phyloP scores from a whole-genome alignment of 2,113 vertebrate genomes.

The Lepisosteus osseus region DNA sequence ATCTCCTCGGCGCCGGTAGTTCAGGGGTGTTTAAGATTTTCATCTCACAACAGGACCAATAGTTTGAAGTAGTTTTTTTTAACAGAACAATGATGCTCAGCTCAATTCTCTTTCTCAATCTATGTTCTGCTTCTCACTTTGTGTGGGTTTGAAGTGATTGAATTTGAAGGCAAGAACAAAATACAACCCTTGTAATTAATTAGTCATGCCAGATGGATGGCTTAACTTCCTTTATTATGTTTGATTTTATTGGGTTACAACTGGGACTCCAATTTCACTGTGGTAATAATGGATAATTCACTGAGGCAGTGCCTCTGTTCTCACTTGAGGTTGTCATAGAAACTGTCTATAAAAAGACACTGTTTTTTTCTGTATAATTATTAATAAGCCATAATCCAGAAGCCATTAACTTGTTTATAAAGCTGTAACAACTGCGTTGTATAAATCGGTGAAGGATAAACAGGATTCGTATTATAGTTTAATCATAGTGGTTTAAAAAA shows the following conservation, averaged over 20 bases:
- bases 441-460: not conserved
- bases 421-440: constrained; percentile 25
- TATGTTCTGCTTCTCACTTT: too few relatives aligned
- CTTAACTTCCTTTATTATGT: constrained; percentile 33
- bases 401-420: constrained; percentile 65
- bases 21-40: too few relatives aligned
- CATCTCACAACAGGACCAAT: too few relatives aligned
- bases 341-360: constrained; percentile 56
- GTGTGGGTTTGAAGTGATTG: too few relatives aligned
- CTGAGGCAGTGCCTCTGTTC: constrained; percentile 56
- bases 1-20: too few relatives aligned
- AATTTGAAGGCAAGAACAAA: too few relatives aligned
- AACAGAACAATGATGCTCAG: too few relatives aligned
- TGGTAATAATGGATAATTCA: constrained; percentile 70
- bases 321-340: constrained; percentile 69
- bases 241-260: constrained; percentile 62
- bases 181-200: constrained; percentile 49
- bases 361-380: constrained; percentile 53
- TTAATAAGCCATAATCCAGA: constrained; percentile 60
- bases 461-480: too few relatives aligned
- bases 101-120: too few relatives aligned
- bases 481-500: too few relatives aligned
- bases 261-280: constrained; percentile 65
- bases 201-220: constrained; percentile 43
- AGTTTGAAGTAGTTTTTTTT: too few relatives aligned